Percentiles rank a stretch among this genome's conserved stretches.
Evolutionary conservation across 2,113 vertebrate species (phyloP).

Genomic region (Anser brachyrhynchus): DNA sequence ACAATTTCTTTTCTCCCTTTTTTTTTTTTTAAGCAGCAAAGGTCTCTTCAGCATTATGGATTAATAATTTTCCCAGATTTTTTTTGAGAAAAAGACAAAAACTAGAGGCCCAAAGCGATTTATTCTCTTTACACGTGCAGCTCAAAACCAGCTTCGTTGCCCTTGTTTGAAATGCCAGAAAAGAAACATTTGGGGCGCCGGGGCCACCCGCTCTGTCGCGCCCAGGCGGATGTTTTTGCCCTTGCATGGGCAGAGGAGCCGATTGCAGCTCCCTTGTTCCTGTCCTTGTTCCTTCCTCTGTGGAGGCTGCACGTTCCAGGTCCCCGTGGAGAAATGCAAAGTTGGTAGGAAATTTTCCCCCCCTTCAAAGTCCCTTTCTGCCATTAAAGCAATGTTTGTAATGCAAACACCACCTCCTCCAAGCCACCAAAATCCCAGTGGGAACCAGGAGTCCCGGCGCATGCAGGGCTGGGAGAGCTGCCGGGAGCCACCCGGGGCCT

Average conservation of each 20-base stretch:
- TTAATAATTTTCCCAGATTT: neutral
- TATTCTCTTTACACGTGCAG: neutral
- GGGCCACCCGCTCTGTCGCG: neutral
- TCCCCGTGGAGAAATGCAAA: neutral
- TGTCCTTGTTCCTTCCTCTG: neutral
- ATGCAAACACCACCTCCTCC: neutral
- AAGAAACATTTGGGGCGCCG: fast-evolving
- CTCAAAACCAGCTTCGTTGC: neutral
- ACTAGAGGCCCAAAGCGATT: neutral
- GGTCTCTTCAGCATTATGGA: neutral
- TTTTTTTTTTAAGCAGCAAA: neutral
- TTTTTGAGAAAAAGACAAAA: neutral
- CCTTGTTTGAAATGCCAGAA: neutral
- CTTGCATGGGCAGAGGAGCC: no score
- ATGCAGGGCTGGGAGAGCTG: neutral
- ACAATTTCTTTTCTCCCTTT: neutral
- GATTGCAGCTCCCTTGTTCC: neutral
- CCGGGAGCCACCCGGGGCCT: neutral
- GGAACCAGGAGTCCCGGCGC: neutral
- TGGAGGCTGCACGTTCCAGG: neutral
- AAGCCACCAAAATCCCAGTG: neutral
- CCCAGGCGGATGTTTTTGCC: neutral
- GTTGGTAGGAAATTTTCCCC: neutral
- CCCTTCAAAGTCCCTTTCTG: neutral
- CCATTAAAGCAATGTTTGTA: neutral